Base-by-base conservation (phyloP, 2,797 vertebrate genomes). In the Rhodeus uyekii region DNA sequence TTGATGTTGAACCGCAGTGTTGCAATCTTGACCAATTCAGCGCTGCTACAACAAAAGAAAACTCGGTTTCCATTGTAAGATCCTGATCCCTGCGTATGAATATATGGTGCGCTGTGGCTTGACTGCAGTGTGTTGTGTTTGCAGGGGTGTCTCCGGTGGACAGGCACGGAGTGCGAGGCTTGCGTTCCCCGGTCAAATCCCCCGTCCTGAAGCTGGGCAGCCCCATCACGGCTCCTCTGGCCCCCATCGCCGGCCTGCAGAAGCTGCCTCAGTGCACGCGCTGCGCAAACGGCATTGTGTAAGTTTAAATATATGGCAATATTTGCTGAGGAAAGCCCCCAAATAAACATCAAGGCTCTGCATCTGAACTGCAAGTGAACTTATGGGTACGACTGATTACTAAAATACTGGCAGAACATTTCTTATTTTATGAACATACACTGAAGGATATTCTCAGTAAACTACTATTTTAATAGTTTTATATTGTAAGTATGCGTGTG, bases 241-340 rank as follows among this genome's bases (percentile, higher is more conserved):
- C 42, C 22, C 92, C 95, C 9, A 87, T 97, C 89, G 84, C 96
- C 0, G 93, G 96, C 60, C 93, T 98, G 34, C 97, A 99, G 94
- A 95, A 97, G 89, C 94, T 99, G 0, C 96, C 97, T 0, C 96
- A 97, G 90, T 99, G 98, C 90, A 97, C 96, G 5, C 96, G 97
- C 93, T 99, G 97, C 24, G 91, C 91, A 68, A 97, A 95, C 0
- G 97, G 97, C 81, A 99, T 99, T 5, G 96, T 99, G 98, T 99
- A 87, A 98, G 98, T 48, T 22, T 22, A n/a, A n/a, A 64, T 46
- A 0, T 3, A 73, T 14, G n/a, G 18, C 44, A 48, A 48, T 22
- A 48, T 71, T 48, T 48, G 39, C 14, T 8, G 42, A 46, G 8
- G 27, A 46, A 29, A 46, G 42, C 27, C 42, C 42, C 16, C 8